Conservation (phyloP, 2,797 vertebrate genomes). For the Knipowitschia caucasica region DNA sequence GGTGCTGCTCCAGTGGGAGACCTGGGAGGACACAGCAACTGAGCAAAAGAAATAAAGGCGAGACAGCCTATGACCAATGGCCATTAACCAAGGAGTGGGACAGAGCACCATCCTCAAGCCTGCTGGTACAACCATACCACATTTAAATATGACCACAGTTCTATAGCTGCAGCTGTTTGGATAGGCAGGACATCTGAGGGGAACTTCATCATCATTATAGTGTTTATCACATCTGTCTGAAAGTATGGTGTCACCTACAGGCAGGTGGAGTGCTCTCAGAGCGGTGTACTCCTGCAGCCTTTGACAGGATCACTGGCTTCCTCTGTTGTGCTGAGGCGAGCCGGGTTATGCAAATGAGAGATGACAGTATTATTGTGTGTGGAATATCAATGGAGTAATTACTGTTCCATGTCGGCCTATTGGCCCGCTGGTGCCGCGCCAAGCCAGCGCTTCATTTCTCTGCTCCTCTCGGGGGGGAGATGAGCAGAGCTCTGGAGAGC, state of each 20-base stretch:
- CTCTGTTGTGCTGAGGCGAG: conserved; percentile 78
- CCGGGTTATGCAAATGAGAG: conserved; percentile 98
- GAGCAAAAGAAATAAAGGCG: conserved; percentile 66
- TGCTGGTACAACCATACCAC: conserved; percentile 44
- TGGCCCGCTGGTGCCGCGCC: conserved; percentile 81
- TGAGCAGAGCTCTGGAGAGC: conserved; percentile 91
- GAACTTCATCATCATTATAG: conserved; percentile 45
- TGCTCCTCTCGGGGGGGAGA: conserved; percentile 90
- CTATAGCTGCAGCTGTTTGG: conserved; percentile 23
- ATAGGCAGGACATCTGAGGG: conserved; percentile 11
- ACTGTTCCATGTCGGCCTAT: conserved; percentile 90
- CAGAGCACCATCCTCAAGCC: conserved; percentile 63
- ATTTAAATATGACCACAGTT: conserved; percentile 41
- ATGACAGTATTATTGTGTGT: conserved; percentile 98
- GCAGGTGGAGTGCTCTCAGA: conserved; percentile 51
- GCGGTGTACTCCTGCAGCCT: conserved; percentile 81
- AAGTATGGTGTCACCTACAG: conserved; percentile 47
- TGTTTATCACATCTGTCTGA: conserved; percentile 43
- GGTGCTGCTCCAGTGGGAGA: conserved; percentile 72
- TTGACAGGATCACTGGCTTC: conserved; percentile 85
- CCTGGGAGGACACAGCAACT: conserved; percentile 72
- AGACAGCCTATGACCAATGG: conserved; percentile 76
- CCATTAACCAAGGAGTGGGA: conserved; percentile 71
- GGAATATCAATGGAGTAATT: conserved; percentile 99
- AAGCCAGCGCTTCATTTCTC: conserved; percentile 94